phyloP scores from a whole-genome alignment of 1,140 invertebrate species.

The Zaprionus ornatus region DNA sequence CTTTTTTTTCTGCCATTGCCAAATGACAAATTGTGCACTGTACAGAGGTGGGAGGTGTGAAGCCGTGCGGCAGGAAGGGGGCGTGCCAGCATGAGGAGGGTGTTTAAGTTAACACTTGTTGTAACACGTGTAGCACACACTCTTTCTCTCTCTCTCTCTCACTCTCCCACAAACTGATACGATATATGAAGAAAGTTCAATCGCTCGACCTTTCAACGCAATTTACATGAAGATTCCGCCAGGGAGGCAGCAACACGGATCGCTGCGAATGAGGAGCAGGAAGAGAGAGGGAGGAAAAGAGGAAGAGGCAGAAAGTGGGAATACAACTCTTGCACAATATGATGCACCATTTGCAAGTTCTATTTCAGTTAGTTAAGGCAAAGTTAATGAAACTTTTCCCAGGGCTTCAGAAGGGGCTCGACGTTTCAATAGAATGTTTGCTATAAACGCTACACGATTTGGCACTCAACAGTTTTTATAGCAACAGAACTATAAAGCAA shows the following conservation, averaged over 20 bases:
- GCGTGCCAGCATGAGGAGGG: conserved; percentile 19
- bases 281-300: not conserved
- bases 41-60: conserved; percentile 18
- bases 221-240: conserved; percentile 64
- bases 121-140: conserved; percentile 35
- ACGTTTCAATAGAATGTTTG: not conserved
- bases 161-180: not conserved
- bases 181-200: conserved; percentile 53
- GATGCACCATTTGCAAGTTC: not conserved
- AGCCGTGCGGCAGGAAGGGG: not conserved
- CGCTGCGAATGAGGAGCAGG: conserved; percentile 4
- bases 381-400: conserved; percentile 1
- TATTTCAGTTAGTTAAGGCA: not conserved
- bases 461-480: not conserved
- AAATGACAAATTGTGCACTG: conserved; percentile 73
- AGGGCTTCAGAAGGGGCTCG: too few relatives aligned
- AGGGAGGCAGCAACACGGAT: conserved; percentile 60
- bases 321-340: not conserved
- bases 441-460: not conserved
- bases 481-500: too few relatives aligned
- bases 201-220: conserved; percentile 69
- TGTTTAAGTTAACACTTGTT: conserved; percentile 75
- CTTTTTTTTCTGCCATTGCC: conserved; percentile 29
- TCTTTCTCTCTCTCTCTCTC: not conserved
- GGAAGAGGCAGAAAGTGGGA: not conserved